phyloP scores from a whole-genome alignment of 1,140 invertebrate species.

The Penaeus chinensis region DNA sequence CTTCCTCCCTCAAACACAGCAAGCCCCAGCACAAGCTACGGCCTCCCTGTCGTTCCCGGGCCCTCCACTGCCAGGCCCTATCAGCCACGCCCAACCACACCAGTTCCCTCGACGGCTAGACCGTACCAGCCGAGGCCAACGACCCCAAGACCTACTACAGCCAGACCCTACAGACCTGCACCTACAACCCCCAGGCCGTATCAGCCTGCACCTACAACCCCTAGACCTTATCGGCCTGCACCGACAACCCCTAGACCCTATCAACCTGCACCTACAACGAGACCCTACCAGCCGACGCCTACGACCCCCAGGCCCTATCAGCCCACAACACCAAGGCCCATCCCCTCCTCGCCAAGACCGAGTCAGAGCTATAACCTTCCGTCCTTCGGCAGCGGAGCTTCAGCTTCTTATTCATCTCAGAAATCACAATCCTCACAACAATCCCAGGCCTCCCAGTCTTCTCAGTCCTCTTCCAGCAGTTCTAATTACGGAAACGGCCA shows the following conservation, averaged over 20 bases:
- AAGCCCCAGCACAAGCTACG: background rate
- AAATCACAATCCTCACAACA: conserved; percentile 28
- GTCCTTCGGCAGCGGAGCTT: conserved; percentile 5
- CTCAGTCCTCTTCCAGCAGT: conserved; percentile 11
- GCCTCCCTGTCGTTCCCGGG: background rate
- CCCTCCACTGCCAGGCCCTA: background rate
- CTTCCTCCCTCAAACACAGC: background rate
- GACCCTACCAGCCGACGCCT: background rate
- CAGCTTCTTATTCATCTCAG: conserved; percentile 16
- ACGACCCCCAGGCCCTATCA: background rate
- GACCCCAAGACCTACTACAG: background rate
- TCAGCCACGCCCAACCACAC: background rate
- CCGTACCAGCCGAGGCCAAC: background rate
- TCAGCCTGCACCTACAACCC: background rate
- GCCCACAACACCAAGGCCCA: background rate
- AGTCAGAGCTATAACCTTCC: background rate
- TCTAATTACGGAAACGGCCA: conserved; percentile 11
- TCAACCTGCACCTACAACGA: background rate
- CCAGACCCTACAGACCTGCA: background rate
- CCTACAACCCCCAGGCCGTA: background rate
- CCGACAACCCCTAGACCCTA: background rate
- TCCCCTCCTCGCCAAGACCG: background rate
- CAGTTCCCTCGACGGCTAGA: too few species aligned
- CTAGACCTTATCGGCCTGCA: background rate
- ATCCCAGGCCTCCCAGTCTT: conserved; percentile 13